These are phyloP conservation scores for Gracilinanus agilis DNA, from an alignment of 2,113 vertebrate genomes.

Conservation along the genomic window DNA sequence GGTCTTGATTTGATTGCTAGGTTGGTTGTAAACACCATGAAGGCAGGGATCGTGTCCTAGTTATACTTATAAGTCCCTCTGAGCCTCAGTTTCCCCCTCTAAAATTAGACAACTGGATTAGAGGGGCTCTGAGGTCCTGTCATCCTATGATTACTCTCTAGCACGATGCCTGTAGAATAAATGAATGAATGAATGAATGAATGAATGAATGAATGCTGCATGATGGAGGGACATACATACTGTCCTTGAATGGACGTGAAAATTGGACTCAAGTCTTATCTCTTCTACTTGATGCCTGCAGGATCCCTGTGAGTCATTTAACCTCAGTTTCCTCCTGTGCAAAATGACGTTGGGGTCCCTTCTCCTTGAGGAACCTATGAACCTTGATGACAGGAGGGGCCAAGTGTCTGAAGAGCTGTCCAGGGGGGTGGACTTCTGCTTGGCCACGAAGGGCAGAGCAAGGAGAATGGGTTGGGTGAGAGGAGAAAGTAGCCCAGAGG, in stretches of 20 bases:
- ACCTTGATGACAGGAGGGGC: too few species aligned
- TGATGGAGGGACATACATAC: fast-evolving
- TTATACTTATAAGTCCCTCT: neutral
- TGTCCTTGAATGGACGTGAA: neutral
- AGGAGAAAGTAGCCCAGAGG: neutral
- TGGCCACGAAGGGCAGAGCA: neutral
- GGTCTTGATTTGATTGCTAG: too few species aligned
- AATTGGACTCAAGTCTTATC: neutral
- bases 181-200: too few species aligned
- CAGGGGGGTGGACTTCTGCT: neutral
- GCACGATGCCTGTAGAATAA: neutral
- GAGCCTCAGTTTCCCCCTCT: neutral
- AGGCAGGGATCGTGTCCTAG: neutral
- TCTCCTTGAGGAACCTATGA: neutral
- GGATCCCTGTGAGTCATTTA: neutral
- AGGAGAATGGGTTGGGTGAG: neutral
- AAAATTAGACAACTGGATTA: neutral
- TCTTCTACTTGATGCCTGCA: neutral
- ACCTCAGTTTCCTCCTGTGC: too few species aligned
- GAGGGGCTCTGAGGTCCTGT: neutral
- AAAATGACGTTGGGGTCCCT: neutral
- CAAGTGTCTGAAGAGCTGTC: neutral
- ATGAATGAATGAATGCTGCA: too few species aligned
- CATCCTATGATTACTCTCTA: neutral
- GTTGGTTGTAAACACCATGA: neutral